Evolutionary conservation across 2,797 vertebrate genomes (phyloP).

Genomic region (Sebastes nivosus): DNA sequence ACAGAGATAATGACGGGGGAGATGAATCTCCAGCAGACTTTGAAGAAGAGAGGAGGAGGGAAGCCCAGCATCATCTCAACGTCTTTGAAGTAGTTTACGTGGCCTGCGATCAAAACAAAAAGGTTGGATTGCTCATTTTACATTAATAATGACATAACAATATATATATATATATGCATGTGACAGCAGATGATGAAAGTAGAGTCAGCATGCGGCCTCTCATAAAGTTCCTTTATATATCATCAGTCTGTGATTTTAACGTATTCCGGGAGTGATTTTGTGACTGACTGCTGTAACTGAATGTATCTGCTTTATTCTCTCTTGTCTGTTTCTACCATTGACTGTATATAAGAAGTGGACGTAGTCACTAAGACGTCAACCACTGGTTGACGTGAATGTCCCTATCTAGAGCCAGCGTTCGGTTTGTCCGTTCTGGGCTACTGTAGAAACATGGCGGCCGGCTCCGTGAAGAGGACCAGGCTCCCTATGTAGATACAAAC

Average conservation of each 20-base stretch:
- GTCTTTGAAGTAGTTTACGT: constrained; percentile 95
- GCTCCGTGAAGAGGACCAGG: too few species aligned
- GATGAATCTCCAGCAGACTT: constrained; percentile 98
- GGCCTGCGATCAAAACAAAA: constrained; percentile 78
- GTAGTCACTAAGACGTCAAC: too few species aligned
- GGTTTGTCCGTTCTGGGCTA: too few species aligned
- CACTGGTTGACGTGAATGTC: too few species aligned
- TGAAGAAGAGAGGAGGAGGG: constrained; percentile 96
- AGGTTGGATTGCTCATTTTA: neutral
- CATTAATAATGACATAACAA: neutral
- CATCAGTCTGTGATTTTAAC: neutral
- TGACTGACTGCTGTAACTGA: neutral
- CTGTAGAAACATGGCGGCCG: too few species aligned
- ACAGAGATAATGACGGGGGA: constrained; percentile 96
- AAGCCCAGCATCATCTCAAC: constrained; percentile 99
- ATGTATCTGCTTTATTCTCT: neutral
- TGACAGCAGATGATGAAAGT: neutral
- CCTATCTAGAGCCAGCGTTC: too few species aligned
- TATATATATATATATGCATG: neutral
- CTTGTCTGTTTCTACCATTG: neutral
- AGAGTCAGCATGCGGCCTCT: neutral
- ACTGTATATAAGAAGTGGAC: neutral
- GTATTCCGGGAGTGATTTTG: neutral
- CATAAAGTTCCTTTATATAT: neutral
- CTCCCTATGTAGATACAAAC: too few species aligned